These are phyloP conservation scores for Dascyllus trimaculatus DNA, from an alignment of 2,113 vertebrate species.

Conservation along the genomic window DNA sequence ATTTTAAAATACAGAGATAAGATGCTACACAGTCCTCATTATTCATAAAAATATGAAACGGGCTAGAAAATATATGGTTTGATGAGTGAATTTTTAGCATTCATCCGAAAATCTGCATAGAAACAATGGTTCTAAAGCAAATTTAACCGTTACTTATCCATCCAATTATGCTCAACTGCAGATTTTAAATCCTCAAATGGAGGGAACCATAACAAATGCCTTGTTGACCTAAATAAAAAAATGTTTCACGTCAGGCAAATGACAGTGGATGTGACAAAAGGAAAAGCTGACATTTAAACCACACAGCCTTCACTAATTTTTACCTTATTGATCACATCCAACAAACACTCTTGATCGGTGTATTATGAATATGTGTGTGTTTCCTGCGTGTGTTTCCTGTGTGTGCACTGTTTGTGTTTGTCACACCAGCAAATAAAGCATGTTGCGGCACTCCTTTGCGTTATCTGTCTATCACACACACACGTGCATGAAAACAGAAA, in stretches of 20 bases:
- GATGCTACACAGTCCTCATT: not conserved
- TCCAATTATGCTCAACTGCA: slow-evolving; percentile 8
- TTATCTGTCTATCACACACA: slow-evolving; percentile 18
- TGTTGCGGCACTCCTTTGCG: slow-evolving; percentile 75
- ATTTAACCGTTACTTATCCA: not conserved
- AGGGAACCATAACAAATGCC: slow-evolving; percentile 75
- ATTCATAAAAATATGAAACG: not conserved
- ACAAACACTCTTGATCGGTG: slow-evolving; percentile 72
- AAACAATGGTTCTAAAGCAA: not conserved
- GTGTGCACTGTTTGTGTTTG: slow-evolving; percentile 45
- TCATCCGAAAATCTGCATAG: slow-evolving; percentile 10
- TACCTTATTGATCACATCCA: slow-evolving; percentile 80
- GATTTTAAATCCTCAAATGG: slow-evolving; percentile 33
- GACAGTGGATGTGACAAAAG: slow-evolving; percentile 53
- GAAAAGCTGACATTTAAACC: slow-evolving; percentile 79
- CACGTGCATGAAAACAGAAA: slow-evolving; percentile 38
- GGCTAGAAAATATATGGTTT: not conserved
- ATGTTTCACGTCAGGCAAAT: slow-evolving; percentile 15
- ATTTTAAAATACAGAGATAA: not conserved
- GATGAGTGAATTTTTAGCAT: not conserved
- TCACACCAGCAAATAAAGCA: slow-evolving; percentile 58
- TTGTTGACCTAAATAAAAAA: slow-evolving; percentile 63
- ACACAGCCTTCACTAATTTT: slow-evolving; percentile 78
- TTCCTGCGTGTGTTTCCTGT: slow-evolving; percentile 26
- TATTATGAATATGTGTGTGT: slow-evolving; percentile 21